These are phyloP conservation scores for Andrena hattorfiana DNA, from an alignment of 2,888 invertebrate genomes.

Conservation along the genomic window DNA sequence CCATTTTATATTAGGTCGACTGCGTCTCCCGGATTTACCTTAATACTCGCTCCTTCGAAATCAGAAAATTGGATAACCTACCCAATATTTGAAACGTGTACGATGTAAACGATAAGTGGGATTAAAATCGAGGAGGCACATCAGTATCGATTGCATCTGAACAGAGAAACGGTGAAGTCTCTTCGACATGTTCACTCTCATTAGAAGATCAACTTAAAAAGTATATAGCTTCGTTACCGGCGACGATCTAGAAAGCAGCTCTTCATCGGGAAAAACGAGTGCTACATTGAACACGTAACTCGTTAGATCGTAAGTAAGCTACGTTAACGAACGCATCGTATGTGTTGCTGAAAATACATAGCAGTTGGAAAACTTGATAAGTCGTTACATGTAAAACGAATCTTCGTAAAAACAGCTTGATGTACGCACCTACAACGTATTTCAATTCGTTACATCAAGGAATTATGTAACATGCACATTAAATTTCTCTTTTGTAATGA, in stretches of 20 bases:
- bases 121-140: no score
- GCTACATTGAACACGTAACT: background rate
- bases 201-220: background rate
- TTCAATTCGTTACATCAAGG: background rate
- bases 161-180: background rate
- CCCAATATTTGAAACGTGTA: no score
- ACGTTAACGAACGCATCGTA: background rate
- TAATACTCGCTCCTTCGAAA: no score
- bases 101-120: no score
- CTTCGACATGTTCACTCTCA: background rate
- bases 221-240: background rate
- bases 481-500: background rate
- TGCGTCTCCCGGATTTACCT: no score
- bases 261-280: background rate
- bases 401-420: background rate
- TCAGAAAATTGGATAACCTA: no score
- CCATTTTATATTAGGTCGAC: no score
- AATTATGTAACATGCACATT: background rate
- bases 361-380: constrained; percentile 13
- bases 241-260: constrained; percentile 1
- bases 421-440: background rate
- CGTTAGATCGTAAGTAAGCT: background rate
- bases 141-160: no score
- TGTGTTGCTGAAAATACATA: background rate
- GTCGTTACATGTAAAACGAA: background rate